Percentiles rank a stretch among this genome's conserved stretches.
Evolutionary conservation across 1,140 invertebrate species (phyloP).

Genomic region (Cydia fagiglandana): DNA sequence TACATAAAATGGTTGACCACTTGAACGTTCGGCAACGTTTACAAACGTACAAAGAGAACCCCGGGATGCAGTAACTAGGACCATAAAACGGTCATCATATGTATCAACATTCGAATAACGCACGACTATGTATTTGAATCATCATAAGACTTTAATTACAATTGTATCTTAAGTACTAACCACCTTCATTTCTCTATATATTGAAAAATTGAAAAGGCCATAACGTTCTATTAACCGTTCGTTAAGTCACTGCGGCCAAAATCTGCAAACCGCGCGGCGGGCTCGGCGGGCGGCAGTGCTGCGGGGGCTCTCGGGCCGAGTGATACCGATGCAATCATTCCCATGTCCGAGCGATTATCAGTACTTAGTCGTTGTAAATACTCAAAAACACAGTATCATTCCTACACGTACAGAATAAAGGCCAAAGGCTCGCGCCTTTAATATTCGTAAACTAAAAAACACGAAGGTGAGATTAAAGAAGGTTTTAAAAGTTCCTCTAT

Average conservation of each 20-base stretch:
- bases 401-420: background rate
- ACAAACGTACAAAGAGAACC: constrained; percentile 42
- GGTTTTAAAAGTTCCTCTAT: too few relatives aligned
- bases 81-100: constrained; percentile 35
- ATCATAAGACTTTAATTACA: constrained; percentile 58
- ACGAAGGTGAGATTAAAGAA: too few relatives aligned
- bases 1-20: constrained; percentile 20
- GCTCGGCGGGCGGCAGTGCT: background rate
- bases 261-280: background rate
- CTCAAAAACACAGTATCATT: background rate
- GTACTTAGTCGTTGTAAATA: constrained; percentile 10
- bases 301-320: background rate
- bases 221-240: background rate
- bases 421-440: background rate
- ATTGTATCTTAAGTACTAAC: constrained; percentile 32
- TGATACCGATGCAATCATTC: background rate
- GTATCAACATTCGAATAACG: constrained; percentile 42
- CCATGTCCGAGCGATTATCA: background rate
- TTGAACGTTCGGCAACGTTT: constrained; percentile 27
- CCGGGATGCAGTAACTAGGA: constrained; percentile 44
- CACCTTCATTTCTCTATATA: constrained; percentile 31
- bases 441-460: background rate
- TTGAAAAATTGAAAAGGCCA: constrained; percentile 25
- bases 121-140: constrained; percentile 50
- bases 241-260: background rate